A percentile compares a stretch with the other conserved stretches of the same genome.
phyloP scores from a whole-genome alignment of 1,140 invertebrate species.

The Whitmania pigra region DNA sequence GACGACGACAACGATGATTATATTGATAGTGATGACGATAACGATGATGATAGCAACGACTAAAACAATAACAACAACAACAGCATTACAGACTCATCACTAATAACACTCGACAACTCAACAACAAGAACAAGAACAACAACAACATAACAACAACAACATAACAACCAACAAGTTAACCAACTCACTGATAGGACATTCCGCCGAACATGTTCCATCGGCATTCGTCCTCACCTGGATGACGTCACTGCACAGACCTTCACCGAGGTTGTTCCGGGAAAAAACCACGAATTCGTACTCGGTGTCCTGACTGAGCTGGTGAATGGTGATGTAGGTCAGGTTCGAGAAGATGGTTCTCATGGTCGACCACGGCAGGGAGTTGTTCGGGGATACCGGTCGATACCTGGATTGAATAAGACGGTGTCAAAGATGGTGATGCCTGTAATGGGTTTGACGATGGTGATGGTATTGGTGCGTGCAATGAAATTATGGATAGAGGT shows the following conservation, averaged over 20 bases:
- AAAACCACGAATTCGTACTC: conserved; percentile 92
- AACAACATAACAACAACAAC: neutral
- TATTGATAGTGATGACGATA: neutral
- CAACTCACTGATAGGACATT: neutral
- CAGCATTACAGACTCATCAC: neutral
- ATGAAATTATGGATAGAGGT: neutral
- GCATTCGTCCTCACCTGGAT: neutral
- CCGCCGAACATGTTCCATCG: neutral
- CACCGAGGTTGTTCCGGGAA: conserved; percentile 80
- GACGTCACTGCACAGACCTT: conserved; percentile 70
- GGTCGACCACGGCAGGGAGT: conserved; percentile 29
- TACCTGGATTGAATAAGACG: neutral
- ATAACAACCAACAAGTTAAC: neutral
- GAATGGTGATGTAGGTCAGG: conserved; percentile 76
- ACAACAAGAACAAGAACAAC: neutral
- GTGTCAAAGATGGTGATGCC: neutral
- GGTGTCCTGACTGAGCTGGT: conserved; percentile 72
- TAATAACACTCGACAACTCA: neutral
- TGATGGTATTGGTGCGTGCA: neutral
- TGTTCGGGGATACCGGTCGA: neutral
- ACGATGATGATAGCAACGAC: neutral
- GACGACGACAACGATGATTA: neutral
- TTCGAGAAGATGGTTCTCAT: conserved; percentile 48
- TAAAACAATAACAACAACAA: neutral
- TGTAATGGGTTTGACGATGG: neutral